A percentile compares a stretch with the other conserved stretches of the same genome.
These are phyloP conservation scores for Hypomecis punctinalis DNA, from an alignment of 2,888 invertebrate species.

Conservation along the genomic window DNA sequence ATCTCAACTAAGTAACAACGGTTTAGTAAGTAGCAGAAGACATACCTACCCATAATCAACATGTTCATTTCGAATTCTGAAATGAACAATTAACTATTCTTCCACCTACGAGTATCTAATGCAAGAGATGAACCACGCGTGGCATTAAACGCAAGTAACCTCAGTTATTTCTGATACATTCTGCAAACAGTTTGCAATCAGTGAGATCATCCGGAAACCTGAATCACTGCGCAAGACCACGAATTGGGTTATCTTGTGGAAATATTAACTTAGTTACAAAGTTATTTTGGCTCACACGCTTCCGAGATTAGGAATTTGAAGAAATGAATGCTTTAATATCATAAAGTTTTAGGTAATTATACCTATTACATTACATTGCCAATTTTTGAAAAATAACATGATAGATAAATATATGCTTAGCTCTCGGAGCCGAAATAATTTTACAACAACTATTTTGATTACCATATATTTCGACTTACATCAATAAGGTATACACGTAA, in stretches of 20 bases:
- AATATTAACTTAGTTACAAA: slow-evolving; percentile 41
- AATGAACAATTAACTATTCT: too few relatives aligned
- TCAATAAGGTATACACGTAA: too few relatives aligned
- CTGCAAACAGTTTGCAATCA: slow-evolving; percentile 27
- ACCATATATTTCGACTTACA: too few relatives aligned
- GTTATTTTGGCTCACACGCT: slow-evolving; percentile 21
- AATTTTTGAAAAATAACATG: too few relatives aligned
- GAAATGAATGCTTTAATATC: not conserved
- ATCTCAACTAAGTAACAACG: too few relatives aligned
- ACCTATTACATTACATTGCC: too few relatives aligned
- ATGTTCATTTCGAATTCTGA: not conserved
- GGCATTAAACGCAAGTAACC: slow-evolving; percentile 18
- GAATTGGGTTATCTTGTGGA: slow-evolving; percentile 49
- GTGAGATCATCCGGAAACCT: slow-evolving; percentile 44
- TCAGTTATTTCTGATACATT: slow-evolving; percentile 19
- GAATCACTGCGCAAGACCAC: slow-evolving; percentile 32
- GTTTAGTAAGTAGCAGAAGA: too few relatives aligned
- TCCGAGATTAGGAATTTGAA: slow-evolving; percentile 15
- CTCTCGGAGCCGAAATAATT: too few relatives aligned
- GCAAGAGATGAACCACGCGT: not conserved
- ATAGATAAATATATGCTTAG: too few relatives aligned
- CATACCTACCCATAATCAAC: too few relatives aligned
- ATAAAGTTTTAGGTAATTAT: not conserved
- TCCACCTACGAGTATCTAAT: too few relatives aligned
- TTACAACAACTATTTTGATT: too few relatives aligned